These are phyloP conservation scores for Natrix natrix DNA, from an alignment of 2,797 vertebrate species.

Conservation along the genomic window DNA sequence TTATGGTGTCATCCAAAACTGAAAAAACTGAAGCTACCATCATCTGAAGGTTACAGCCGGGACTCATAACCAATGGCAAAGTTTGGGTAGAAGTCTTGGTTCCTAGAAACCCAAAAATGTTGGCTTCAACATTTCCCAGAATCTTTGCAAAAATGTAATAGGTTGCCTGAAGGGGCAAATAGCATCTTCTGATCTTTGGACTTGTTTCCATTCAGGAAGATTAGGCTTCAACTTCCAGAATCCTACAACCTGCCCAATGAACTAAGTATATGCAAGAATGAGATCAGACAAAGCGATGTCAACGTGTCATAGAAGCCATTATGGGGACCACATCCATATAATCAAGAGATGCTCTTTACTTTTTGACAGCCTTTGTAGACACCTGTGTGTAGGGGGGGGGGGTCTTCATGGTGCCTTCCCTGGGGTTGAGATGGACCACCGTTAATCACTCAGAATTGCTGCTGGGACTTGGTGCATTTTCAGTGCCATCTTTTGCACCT, in stretches of 20 bases:
- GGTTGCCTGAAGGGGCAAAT: neutral
- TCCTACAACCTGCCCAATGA: neutral
- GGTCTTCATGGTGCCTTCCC: neutral
- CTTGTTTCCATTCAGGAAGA: neutral
- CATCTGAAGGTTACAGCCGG: neutral
- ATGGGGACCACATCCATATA: neutral
- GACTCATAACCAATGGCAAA: neutral
- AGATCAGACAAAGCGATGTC: neutral
- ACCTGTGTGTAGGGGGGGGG: neutral
- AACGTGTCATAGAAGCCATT: neutral
- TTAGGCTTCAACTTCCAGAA: neutral
- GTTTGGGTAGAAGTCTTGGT: neutral
- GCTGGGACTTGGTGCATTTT: neutral
- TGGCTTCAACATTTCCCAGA: neutral
- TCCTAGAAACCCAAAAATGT: neutral
- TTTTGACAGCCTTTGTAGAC: neutral
- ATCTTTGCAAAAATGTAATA: neutral
- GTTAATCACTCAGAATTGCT: neutral
- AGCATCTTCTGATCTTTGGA: neutral
- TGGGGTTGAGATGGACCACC: neutral
- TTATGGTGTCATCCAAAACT: neutral
- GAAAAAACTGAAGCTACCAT: neutral
- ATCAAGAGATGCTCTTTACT: neutral
- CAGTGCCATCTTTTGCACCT: too few species aligned
- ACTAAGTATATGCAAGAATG: neutral